A percentile compares a stretch with the other conserved stretches of the same genome.
Evolutionary conservation across 2,888 invertebrate species (phyloP).

Genomic region (Lysandra bellargus): DNA sequence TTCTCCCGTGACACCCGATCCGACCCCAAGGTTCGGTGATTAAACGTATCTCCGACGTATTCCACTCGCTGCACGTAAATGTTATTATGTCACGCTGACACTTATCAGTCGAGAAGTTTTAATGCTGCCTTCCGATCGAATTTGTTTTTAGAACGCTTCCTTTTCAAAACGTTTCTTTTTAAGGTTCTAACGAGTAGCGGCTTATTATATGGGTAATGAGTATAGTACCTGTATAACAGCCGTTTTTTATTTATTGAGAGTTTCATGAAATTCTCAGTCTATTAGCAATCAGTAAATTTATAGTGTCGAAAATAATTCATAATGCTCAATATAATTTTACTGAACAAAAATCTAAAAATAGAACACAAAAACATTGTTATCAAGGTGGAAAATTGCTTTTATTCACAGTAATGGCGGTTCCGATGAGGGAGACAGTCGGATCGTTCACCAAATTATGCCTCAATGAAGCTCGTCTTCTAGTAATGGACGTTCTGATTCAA

Average conservation of each 20-base stretch:
- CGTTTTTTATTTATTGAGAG: too few species aligned
- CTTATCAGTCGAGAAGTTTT: constrained; percentile 21
- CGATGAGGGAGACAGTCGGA: constrained; percentile 41
- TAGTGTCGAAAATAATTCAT: background rate
- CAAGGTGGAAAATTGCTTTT: constrained; percentile 28
- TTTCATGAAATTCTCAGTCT: too few species aligned
- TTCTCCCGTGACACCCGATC: constrained; percentile 35
- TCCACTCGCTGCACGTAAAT: constrained; percentile 22
- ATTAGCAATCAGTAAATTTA: too few species aligned
- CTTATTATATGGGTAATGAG: background rate
- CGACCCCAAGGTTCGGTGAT: constrained; percentile 35
- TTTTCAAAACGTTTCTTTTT: background rate
- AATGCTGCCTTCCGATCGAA: background rate
- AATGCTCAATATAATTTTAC: background rate
- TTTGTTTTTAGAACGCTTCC: background rate
- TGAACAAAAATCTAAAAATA: background rate
- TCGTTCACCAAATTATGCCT: constrained; percentile 58
- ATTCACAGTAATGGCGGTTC: constrained; percentile 25
- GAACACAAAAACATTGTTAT: constrained; percentile 27
- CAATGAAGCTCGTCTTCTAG: constrained; percentile 56
- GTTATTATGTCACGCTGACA: constrained; percentile 29
- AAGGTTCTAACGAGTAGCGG: background rate
- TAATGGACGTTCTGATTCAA: constrained; percentile 68
- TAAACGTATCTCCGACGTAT: constrained; percentile 33
- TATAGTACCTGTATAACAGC: too few species aligned